Conservation (phyloP, 2,113 vertebrate species). For the Gallinago paraguaiae region DNA sequence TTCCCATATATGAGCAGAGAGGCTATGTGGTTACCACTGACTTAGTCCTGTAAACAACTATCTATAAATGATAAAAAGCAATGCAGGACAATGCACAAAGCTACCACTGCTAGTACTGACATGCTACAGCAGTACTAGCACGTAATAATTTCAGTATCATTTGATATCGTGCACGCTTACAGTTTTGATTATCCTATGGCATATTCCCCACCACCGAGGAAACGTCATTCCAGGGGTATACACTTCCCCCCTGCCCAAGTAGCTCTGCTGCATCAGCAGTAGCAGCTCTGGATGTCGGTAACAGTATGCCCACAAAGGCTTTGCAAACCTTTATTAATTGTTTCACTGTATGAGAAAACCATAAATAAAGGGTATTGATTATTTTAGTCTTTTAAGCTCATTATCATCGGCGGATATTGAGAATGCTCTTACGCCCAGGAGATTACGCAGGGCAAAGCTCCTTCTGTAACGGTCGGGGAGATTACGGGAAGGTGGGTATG, state of each 20-base stretch:
- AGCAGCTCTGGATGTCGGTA: neutral
- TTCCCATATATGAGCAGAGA: neutral
- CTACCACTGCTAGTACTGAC: neutral
- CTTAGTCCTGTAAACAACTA: neutral
- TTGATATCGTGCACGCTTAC: neutral
- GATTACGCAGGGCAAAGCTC: neutral
- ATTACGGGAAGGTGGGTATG: neutral
- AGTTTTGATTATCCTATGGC: neutral
- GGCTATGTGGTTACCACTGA: neutral
- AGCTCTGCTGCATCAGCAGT: neutral
- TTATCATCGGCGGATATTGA: neutral
- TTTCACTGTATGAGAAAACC: neutral
- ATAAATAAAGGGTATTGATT: neutral
- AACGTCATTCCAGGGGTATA: neutral
- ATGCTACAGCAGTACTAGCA: neutral
- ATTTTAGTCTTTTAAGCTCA: neutral
- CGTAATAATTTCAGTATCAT: neutral
- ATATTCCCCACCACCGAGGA: neutral
- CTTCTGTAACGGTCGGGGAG: neutral
- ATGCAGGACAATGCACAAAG: neutral
- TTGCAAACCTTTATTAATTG: slow-evolving; percentile 2
- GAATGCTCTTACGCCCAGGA: slow-evolving; percentile 8
- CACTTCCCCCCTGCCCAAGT: neutral
- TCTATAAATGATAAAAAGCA: neutral
- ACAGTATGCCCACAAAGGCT: neutral